Evolutionary conservation across 2,888 invertebrate genomes (phyloP).

Genomic region (Chrysotoxum bicinctum): DNA sequence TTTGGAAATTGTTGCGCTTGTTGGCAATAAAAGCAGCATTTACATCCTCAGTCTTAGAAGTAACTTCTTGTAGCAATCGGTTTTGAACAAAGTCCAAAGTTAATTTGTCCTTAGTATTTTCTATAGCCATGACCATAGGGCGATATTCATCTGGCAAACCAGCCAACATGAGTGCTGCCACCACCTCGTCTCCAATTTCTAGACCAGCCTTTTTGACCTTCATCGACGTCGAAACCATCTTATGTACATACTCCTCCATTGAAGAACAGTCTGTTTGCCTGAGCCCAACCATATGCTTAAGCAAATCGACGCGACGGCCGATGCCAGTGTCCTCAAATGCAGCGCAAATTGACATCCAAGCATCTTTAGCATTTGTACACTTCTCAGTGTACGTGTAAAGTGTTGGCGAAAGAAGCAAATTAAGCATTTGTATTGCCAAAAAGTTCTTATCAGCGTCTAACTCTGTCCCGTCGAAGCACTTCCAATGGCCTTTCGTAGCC

Average conservation of each 20-base stretch:
- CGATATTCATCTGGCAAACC: constrained; percentile 8
- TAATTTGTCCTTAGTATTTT: too few relatives aligned
- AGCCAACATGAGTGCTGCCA: background rate
- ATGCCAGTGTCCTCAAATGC: background rate
- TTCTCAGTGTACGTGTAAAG: too few relatives aligned
- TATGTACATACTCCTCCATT: background rate
- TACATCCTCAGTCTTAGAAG: too few relatives aligned
- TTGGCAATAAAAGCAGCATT: too few relatives aligned
- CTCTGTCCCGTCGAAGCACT: too few relatives aligned
- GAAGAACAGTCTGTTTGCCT: background rate
- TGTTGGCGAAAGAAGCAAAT: too few relatives aligned
- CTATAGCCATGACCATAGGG: background rate
- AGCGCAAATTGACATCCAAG: background rate
- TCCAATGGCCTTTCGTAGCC: too few relatives aligned
- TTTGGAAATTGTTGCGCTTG: background rate
- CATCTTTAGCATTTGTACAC: too few relatives aligned
- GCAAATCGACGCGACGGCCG: background rate
- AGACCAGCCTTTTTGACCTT: background rate
- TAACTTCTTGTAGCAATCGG: too few relatives aligned
- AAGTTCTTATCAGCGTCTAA: too few relatives aligned
- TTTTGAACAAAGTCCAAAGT: too few relatives aligned
- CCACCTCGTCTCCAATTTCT: background rate
- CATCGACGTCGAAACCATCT: background rate
- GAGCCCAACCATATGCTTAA: background rate
- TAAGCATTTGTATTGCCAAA: too few relatives aligned